Conservation (phyloP, 2,797 vertebrate species). For the Micromesistius poutassou region DNA sequence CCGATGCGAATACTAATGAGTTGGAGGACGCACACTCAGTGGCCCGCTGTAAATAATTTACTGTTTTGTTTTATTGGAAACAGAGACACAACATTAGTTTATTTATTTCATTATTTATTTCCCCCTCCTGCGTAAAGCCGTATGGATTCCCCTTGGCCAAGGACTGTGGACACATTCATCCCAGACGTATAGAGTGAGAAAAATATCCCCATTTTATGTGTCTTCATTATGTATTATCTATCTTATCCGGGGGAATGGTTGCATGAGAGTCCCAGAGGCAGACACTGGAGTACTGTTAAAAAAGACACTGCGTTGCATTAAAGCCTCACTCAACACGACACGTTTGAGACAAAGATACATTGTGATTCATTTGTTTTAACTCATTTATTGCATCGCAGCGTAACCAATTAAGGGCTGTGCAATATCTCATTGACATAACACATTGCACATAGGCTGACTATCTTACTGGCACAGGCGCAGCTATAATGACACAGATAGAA, state of each 20-base stretch:
- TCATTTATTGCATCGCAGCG: neutral
- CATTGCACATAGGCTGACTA: neutral
- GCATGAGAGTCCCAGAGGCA: constrained; percentile 41
- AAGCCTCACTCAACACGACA: constrained; percentile 43
- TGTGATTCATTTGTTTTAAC: constrained; percentile 45
- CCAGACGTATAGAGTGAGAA: constrained; percentile 42
- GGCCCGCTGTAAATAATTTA: constrained; percentile 75
- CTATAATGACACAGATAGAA: neutral
- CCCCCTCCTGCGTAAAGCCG: constrained; percentile 20
- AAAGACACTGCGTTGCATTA: constrained; percentile 42
- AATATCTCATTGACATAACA: neutral
- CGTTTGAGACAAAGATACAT: constrained; percentile 43
- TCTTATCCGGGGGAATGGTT: constrained; percentile 30
- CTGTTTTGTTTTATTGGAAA: constrained; percentile 76
- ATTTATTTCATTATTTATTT: constrained; percentile 28
- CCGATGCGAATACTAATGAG: constrained; percentile 70
- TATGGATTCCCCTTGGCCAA: constrained; percentile 62
- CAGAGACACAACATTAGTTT: constrained; percentile 69
- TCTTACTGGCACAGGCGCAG: neutral
- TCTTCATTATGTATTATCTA: constrained; percentile 62
- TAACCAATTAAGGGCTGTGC: neutral
- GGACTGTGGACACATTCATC: constrained; percentile 64
- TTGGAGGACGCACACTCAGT: constrained; percentile 59
- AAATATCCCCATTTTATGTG: constrained; percentile 44
- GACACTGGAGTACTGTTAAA: constrained; percentile 52